A percentile compares a stretch with the other conserved stretches of the same genome.
These are phyloP conservation scores for Drosophila lini DNA, from an alignment of 1,140 invertebrate species.

Conservation along the genomic window DNA sequence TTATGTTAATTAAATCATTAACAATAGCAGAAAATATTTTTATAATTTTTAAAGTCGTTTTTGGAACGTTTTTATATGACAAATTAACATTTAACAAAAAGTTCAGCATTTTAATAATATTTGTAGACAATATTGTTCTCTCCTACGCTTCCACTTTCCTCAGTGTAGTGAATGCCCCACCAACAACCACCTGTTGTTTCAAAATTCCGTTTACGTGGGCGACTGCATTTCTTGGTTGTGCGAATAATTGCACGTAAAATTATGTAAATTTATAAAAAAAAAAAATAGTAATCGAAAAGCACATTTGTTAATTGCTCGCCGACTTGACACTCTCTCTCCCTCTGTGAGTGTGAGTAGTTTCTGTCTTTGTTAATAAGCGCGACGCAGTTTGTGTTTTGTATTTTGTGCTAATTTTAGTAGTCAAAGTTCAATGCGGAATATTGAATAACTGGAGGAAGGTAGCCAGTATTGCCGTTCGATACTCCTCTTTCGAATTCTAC, in stretches of 20 bases:
- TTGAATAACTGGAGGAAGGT: conserved; percentile 44
- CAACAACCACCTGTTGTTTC: conserved; percentile 25
- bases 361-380: conserved; percentile 68
- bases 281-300: conserved; percentile 40
- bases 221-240: conserved; percentile 43
- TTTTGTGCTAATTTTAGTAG: conserved; percentile 70
- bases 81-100: not conserved
- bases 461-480: conserved; percentile 6
- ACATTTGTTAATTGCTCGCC: conserved; percentile 55
- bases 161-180: not conserved
- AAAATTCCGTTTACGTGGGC: conserved; percentile 46
- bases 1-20: not conserved
- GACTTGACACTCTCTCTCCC: conserved; percentile 12
- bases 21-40: not conserved
- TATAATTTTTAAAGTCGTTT: not conserved
- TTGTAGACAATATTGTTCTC: not conserved
- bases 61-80: not conserved
- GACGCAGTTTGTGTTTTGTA: conserved; percentile 59
- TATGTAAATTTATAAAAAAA: conserved; percentile 57
- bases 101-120: not conserved
- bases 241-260: conserved; percentile 74
- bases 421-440: conserved; percentile 65
- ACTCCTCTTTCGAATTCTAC: conserved; percentile 42
- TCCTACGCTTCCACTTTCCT: not conserved
- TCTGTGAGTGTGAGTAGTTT: conserved; percentile 46